Conservation (phyloP, 2,888 invertebrate genomes). For the Hydropsyche betteni region DNA sequence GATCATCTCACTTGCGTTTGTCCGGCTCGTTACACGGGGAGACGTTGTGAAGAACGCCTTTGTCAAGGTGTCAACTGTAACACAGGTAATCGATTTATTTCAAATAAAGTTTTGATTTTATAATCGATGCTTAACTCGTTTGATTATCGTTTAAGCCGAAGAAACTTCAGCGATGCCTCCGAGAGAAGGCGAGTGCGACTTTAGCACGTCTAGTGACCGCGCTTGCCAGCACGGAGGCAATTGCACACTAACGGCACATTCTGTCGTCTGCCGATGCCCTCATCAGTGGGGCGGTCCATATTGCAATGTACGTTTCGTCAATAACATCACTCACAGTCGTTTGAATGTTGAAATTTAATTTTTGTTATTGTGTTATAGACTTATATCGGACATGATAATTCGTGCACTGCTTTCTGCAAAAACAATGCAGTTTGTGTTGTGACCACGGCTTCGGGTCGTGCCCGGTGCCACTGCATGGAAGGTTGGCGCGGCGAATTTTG, state of each 20-base stretch:
- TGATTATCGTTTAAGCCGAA: slow-evolving; percentile 31
- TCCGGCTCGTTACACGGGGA: slow-evolving; percentile 69
- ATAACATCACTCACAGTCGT: background rate
- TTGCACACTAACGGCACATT: slow-evolving; percentile 62
- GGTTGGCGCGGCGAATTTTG: slow-evolving; percentile 69
- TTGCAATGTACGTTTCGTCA: slow-evolving; percentile 61
- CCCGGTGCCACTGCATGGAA: slow-evolving; percentile 67
- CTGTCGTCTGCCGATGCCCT: slow-evolving; percentile 66
- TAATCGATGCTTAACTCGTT: background rate
- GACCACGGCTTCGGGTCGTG: slow-evolving; percentile 61
- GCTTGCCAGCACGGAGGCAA: slow-evolving; percentile 67
- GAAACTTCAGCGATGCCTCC: slow-evolving; percentile 36
- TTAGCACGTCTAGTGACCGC: slow-evolving; percentile 52
- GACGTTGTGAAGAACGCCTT: slow-evolving; percentile 70
- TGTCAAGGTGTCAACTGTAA: slow-evolving; percentile 53
- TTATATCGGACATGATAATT: slow-evolving; percentile 70
- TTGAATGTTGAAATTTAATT: background rate
- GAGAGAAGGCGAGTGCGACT: slow-evolving; percentile 52
- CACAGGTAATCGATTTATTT: background rate
- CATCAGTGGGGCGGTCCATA: slow-evolving; percentile 66
- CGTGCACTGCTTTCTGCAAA: slow-evolving; percentile 68
- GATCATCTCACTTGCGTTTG: slow-evolving; percentile 63
- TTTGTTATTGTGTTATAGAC: slow-evolving; percentile 53
- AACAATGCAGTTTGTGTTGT: slow-evolving; percentile 70
- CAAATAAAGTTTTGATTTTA: background rate